These are phyloP conservation scores for Polydrusus pterygomalis DNA, from an alignment of 2,888 invertebrate species.

Conservation along the genomic window DNA sequence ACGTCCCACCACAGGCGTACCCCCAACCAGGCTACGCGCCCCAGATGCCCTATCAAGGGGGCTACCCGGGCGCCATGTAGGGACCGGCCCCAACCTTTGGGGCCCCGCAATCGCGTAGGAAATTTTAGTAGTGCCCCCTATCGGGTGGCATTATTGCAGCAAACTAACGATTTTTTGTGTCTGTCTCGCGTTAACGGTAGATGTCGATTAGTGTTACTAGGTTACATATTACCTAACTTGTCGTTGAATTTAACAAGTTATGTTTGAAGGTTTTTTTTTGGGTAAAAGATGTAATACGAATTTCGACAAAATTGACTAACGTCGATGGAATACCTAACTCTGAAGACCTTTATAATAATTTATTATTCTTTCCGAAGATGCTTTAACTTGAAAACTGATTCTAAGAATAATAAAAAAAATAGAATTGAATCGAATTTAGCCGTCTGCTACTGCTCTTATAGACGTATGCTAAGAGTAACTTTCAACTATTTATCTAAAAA, in stretches of 20 bases:
- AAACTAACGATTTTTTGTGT: slow-evolving; percentile 5
- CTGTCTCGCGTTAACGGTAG: slow-evolving; percentile 30
- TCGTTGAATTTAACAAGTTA: not conserved
- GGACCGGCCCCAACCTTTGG: slow-evolving; percentile 48
- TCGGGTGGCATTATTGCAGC: slow-evolving; percentile 14
- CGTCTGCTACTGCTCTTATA: not conserved
- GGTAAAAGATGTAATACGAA: too few species aligned
- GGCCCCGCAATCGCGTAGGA: slow-evolving; percentile 43
- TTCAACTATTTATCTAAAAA: too few species aligned
- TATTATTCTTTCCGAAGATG: not conserved
- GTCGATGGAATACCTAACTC: too few species aligned
- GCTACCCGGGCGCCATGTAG: slow-evolving; percentile 78
- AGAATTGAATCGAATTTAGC: too few species aligned
- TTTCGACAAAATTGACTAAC: too few species aligned
- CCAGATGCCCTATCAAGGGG: slow-evolving; percentile 78
- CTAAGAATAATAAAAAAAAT: too few species aligned
- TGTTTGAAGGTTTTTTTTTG: too few species aligned
- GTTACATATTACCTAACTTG: not conserved
- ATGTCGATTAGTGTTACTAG: slow-evolving; percentile 38
- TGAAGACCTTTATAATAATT: too few species aligned
- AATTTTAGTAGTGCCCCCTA: slow-evolving; percentile 41
- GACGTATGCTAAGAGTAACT: not conserved
- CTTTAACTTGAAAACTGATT: not conserved
- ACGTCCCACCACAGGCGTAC: slow-evolving; percentile 75
- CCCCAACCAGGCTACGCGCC: slow-evolving; percentile 73